Base-by-base conservation (phyloP, 1,140 invertebrate species). In the Macrobrachium rosenbergii region DNA sequence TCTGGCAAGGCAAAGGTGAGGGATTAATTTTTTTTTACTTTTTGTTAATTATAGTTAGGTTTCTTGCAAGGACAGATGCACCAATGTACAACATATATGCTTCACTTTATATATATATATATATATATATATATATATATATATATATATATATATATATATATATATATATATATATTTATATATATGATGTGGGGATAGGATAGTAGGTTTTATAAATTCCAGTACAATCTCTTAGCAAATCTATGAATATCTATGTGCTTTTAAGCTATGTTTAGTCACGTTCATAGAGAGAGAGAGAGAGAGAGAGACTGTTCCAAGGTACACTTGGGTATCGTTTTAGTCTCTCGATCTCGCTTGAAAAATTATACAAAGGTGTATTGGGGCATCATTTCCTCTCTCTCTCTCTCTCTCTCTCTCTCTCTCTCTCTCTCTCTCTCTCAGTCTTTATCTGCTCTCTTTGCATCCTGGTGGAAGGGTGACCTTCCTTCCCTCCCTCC, bases 341-440 rank as follows among this genome's bases (percentile, higher is more conserved):
- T 59, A 5, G 12, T n/a, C 52, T n/a, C 52, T 6, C 52, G 17
- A 45, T 23, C 58, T 59, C 77, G 14, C 43, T 79, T 45, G n/a
- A 43, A 2, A 43, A 17, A 52, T 5, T 8, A 59, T 10, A 59
- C 11, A 23, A 23, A 10, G 72, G 8, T 17, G 2, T 43, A 75
- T 5, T 75, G 3, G 23, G 19, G 23, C 3, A 75, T 75, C 11
- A 12, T 19, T 58, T 62, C 12, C 45, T 78, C 76, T 78, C 76
- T 78, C 76, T 78, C 76, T 78, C 76, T 78, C 76, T 78, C 76
- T 58, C 76, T 78, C 76, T 78, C 76, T 78, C 76, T 78, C 43
- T 78, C 76, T 78, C 76, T 78, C 76, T 58, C 43, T 78, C 37
- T 17, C 19, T 60, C 58, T 19, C 77, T 79, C 45, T 11, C 77